These are phyloP conservation scores for Vanessa cardui DNA, from an alignment of 2,888 invertebrate genomes.

Conservation along the genomic window DNA sequence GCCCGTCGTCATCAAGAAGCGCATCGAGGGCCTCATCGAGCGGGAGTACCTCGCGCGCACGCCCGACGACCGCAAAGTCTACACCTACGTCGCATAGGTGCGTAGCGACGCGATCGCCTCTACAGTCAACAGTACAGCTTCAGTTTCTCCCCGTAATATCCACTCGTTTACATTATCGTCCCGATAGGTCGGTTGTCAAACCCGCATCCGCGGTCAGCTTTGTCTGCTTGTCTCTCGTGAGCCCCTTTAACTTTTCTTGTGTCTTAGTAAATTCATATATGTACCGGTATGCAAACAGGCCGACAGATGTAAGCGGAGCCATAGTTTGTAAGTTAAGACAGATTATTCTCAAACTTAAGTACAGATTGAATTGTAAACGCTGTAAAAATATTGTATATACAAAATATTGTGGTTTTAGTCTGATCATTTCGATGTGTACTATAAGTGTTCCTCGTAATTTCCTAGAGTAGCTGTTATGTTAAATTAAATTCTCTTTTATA, in stretches of 20 bases:
- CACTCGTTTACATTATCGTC: not conserved
- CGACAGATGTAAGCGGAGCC: slow-evolving; percentile 10
- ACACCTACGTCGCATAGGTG: slow-evolving; percentile 96
- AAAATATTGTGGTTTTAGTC: slow-evolving; percentile 61
- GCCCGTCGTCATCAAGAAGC: slow-evolving; percentile 98
- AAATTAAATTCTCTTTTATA: slow-evolving; percentile 71
- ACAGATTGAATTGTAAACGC: slow-evolving; percentile 46
- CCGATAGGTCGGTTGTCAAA: not conserved
- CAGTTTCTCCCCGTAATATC: not conserved
- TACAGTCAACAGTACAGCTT: no score
- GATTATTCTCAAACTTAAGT: slow-evolving; percentile 34
- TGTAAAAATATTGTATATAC: slow-evolving; percentile 70
- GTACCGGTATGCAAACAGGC: slow-evolving; percentile 3
- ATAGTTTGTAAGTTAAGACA: slow-evolving; percentile 13
- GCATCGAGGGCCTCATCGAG: slow-evolving; percentile 99
- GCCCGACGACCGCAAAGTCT: slow-evolving; percentile 97
- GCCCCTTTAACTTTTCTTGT: slow-evolving; percentile 1
- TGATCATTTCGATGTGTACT: slow-evolving; percentile 67
- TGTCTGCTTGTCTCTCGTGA: slow-evolving; percentile 13
- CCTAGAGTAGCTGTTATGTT: slow-evolving; percentile 69
- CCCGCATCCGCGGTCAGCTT: not conserved
- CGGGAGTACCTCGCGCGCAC: slow-evolving; percentile 99
- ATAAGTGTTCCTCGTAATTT: slow-evolving; percentile 68
- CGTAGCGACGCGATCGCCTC: slow-evolving; percentile 39
- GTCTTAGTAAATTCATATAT: slow-evolving; percentile 8